Conservation (phyloP, 2,113 vertebrate species). For the Mobula hypostoma region DNA sequence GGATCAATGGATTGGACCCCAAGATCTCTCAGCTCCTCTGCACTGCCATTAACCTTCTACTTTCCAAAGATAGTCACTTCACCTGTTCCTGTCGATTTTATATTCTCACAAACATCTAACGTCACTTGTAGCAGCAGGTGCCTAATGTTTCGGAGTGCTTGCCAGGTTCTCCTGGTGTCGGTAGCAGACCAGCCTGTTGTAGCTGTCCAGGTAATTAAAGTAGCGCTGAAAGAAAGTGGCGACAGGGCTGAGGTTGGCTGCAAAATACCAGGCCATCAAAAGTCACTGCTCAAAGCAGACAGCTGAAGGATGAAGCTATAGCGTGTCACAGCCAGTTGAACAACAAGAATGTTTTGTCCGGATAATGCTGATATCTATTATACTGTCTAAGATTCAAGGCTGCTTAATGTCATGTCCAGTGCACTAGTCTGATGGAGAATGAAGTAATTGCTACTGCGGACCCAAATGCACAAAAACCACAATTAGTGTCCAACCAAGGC, state of each 20-base stretch:
- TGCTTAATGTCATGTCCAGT: too few species aligned
- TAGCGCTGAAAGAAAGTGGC: background rate
- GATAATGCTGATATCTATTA: background rate
- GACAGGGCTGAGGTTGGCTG: background rate
- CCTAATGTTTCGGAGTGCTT: background rate
- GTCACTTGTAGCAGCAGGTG: conserved; percentile 7
- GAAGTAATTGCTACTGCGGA: too few species aligned
- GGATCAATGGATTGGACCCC: too few species aligned
- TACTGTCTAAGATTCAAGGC: background rate
- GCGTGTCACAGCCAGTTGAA: background rate
- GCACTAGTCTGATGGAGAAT: too few species aligned
- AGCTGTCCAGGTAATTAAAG: background rate
- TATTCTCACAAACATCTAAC: background rate
- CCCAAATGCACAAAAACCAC: too few species aligned
- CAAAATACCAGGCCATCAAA: background rate
- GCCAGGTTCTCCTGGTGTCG: background rate
- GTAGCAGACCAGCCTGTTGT: background rate
- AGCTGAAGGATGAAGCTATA: background rate
- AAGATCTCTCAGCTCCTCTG: too few species aligned
- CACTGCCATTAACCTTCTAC: too few species aligned
- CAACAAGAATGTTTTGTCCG: background rate
- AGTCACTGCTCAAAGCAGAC: background rate
- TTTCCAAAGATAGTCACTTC: too few species aligned
- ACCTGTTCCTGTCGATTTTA: too few species aligned
- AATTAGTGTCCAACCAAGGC: too few species aligned